Base-by-base conservation (phyloP, 2,888 invertebrate genomes). In the Leucoma salicis region DNA sequence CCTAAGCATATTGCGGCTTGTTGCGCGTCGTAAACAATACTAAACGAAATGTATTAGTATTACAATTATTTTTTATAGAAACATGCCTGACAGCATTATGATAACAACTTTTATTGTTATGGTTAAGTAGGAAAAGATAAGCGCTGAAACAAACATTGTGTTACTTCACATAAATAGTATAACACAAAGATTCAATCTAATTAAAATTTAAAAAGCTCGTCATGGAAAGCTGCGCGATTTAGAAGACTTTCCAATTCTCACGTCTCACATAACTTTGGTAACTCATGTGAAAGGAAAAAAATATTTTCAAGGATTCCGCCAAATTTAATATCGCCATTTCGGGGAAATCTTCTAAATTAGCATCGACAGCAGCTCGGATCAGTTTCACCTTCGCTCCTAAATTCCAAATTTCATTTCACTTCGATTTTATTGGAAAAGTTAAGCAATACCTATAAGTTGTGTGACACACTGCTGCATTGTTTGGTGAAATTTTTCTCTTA, bases 391-490 rank as follows among this genome's bases (percentile, higher is more conserved):
- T 72, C 66, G 57, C 71, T 75, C 67, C 73, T 74, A 78, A 80
- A 78, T 82, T 82, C 73, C 73, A 74, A 83, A 82, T 84, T 84
- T 81, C 81, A 78, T 83, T 83, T 83, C 74, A 73, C 75, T 78
- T 78, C 75, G 72, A 82, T 86, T 86, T 86, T 86, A 86, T 86
- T 86, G 79, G 78, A 77, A 84, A 86, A 87, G 81, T 86, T 86
- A 76, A 80, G 80, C 71, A 78, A 79, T 73, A 65, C 59, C 66
- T 64, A 67, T 76, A 77, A 74, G 69, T 63, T 54, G 42, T 27
- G 35, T 3, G 33, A 58, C 49, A 48, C 38, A 61, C 33, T 3
- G 53, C 0, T n/a, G 0, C 0, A 1, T 0, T 40, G 34, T 1
- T 35, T 13, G 2, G 4, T 13, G 0, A 2, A 11, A 43, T 12